Percentiles rank a stretch among this genome's conserved stretches.
Evolutionary conservation across 2,797 vertebrate species (phyloP).

Genomic region (Protonibea diacanthus): DNA sequence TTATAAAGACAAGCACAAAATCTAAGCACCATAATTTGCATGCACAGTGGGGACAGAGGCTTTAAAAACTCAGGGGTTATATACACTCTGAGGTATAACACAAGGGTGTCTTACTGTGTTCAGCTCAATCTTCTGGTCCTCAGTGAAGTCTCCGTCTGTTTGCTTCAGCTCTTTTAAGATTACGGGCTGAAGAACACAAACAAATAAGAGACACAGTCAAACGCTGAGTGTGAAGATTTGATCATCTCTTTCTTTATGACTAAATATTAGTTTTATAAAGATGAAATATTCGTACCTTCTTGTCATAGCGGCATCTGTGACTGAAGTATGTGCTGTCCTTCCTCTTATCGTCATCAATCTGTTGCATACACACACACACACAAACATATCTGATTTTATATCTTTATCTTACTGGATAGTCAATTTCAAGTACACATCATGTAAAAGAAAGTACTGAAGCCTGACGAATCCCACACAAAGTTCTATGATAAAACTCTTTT

Average conservation of each 20-base stretch:
- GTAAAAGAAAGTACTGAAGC: neutral
- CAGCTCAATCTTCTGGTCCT: slow-evolving; percentile 93
- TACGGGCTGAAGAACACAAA: slow-evolving; percentile 84
- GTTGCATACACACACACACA: slow-evolving; percentile 46
- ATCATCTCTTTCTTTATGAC: neutral
- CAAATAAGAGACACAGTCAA: neutral
- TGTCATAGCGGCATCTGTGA: slow-evolving; percentile 92
- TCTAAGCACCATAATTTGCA: neutral
- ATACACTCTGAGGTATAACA: neutral
- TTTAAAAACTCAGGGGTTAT: neutral
- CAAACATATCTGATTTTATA: neutral
- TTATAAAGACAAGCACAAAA: no score
- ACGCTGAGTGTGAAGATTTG: neutral
- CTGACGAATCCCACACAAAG: neutral
- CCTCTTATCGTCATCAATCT: slow-evolving; percentile 96
- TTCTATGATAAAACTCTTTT: neutral
- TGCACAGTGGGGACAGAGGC: no score
- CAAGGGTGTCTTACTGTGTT: slow-evolving; percentile 87
- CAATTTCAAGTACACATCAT: neutral
- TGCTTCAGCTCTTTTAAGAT: slow-evolving; percentile 94
- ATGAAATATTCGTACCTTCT: slow-evolving; percentile 86
- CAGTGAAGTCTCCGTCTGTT: slow-evolving; percentile 90
- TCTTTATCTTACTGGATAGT: neutral
- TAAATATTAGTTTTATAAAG: neutral
- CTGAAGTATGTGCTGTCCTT: slow-evolving; percentile 87